Base-by-base conservation (phyloP, 1,140 invertebrate species). In the Drosophila kepulauana region DNA sequence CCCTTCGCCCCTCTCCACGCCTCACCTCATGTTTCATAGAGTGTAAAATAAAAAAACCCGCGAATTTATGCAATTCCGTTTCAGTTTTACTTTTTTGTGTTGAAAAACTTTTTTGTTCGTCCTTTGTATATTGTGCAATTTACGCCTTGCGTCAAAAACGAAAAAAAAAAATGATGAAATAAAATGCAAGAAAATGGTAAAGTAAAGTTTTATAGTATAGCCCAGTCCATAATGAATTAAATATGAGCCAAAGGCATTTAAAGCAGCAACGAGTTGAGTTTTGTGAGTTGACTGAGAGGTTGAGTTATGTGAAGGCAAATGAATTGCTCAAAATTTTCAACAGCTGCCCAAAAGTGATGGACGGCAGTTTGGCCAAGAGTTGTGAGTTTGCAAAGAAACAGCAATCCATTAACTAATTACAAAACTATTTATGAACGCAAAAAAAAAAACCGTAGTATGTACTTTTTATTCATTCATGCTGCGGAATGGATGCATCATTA, bases 371-470 rank as follows among this genome's bases (percentile, higher is more conserved):
- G 25, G 25, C 49, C 20, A 54, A 30, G 35, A 28, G 20, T 25
- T 25, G 20, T 25, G 16, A 5, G 16, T 49, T 54, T 54, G 28
- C 28, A 1, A 25, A 49, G 35, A 28, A 41, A 20, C 16, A n/a
- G 45, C 46, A 52, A 62, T 74, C 65, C 71, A 74, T 74, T 74
- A 74, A 69, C 71, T 69, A 69, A 74, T 74, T 74, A 62, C 65
- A 62, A 69, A 74, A 68, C 51, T 74, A 41, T 58, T 54, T 59
- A 45, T 30, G 15, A 38, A 4, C 20, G 20, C 20, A 25, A 54
- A 58, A 67, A 61, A 64, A 54, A 59, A 38, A 1, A 38, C 2
- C 2, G 8, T 7, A 7, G 35, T 38, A 1, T 10, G 35, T 8
- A 38, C 6, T 56, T 45, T 62, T 38, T 48, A 46, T 45, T 56